Evolutionary conservation across 1,140 invertebrate genomes (phyloP), one percentile per base, ranked within the genome.

Genomic region (Drosophila aff.): DNA sequence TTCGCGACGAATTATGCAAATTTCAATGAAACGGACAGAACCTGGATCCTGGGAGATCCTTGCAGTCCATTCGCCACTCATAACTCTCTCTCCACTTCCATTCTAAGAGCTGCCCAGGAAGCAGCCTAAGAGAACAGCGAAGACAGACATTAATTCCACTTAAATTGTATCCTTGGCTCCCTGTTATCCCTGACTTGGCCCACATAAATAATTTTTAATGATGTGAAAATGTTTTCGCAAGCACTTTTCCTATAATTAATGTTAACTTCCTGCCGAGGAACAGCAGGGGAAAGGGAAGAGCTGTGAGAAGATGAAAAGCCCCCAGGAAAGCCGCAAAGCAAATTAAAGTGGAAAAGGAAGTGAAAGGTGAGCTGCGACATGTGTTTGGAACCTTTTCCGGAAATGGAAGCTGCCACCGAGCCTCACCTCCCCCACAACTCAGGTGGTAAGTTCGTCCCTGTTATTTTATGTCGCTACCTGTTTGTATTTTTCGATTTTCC

Each of bases 181-280:
- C 57, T 57, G 64, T 55, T 75, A 75, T 80, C 77, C 76, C 26
- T 15, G 44, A 41, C 63, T 31, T 57, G 57, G 63, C 72, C 58
- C 46, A 80, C 79, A 76, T 81, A 81, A 81, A 81, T 81, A 76
- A 81, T 81, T 76, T 72, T 81, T 81, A 81, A 81, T 81, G 72
- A 81, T 76, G 79, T 81, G 79, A 63, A 81, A 71, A 81, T 72
- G 79, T 58, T 55, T 76, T 69, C 59, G 16, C 50, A 73, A 52
- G 57, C 76, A 75, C 67, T 73, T 79, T 65, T 40, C 41, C 67
- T 44, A 65, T 78, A 79, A 72, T 79, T 79, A 78, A 79, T 79
- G 75, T 76, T 57, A 59, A 36, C 64, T 60, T 76, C 23, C 49
- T 21, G 11, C 36, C 4, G 8, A 18, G 41, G 11, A 41, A 52